These are phyloP conservation scores for Chironomus tentans DNA, from an alignment of 2,888 invertebrate species.

Conservation along the genomic window DNA sequence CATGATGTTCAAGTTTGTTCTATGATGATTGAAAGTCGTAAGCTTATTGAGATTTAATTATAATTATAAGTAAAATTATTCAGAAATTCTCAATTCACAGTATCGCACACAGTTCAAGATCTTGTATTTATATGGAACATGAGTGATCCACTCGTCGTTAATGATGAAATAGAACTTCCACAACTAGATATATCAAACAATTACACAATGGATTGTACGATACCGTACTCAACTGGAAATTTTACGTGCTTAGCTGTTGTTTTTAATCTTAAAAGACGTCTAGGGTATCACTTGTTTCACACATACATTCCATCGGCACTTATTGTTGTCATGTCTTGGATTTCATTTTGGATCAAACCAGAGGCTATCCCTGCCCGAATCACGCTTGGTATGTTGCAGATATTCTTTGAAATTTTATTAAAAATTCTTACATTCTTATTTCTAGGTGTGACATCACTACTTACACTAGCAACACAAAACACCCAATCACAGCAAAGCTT, in stretches of 20 bases:
- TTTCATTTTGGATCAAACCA: constrained; percentile 91
- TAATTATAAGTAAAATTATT: background rate
- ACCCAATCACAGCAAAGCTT: constrained; percentile 83
- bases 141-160: constrained; percentile 79
- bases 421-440: background rate
- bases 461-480: constrained; percentile 69
- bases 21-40: constrained; percentile 91
- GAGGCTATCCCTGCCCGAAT: constrained; percentile 87
- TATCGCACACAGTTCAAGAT: constrained; percentile 90
- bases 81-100: constrained; percentile 44
- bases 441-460: constrained; percentile 29
- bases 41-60: constrained; percentile 44
- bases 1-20: constrained; percentile 90
- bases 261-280: constrained; percentile 69
- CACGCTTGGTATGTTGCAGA: constrained; percentile 58
- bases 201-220: constrained; percentile 78
- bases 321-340: constrained; percentile 93
- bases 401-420: too few relatives aligned
- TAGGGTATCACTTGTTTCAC: constrained; percentile 85
- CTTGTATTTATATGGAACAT: constrained; percentile 91
- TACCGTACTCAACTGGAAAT: constrained; percentile 49
- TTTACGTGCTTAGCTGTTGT: constrained; percentile 86
- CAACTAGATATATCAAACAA: constrained; percentile 63
- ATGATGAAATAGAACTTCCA: constrained; percentile 82
- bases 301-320: constrained; percentile 86